Conservation (phyloP, 53 echinoderm and acorn worm genomes). For the Holothuria leucospilota region DNA sequence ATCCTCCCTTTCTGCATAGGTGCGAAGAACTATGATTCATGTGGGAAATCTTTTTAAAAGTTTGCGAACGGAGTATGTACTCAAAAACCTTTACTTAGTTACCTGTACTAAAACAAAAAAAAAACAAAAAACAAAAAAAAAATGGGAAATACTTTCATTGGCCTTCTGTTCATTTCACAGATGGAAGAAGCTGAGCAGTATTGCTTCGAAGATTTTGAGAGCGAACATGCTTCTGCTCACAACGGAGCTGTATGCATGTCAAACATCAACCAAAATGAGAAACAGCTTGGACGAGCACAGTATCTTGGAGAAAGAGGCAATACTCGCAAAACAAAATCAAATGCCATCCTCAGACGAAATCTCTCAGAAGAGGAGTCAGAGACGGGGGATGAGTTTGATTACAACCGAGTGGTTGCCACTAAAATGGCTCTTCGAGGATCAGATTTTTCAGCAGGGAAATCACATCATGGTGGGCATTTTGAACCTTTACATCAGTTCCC, state of each 20-base stretch:
- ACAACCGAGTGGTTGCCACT: not conserved
- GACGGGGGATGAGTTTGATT: not conserved
- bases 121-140: no score
- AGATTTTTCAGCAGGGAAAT: not conserved
- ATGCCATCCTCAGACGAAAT: conserved; percentile 1
- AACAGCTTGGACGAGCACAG: not conserved
- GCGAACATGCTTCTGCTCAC: conserved; percentile 12
- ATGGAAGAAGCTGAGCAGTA: conserved; percentile 98
- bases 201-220: conserved; percentile 96
- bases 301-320: not conserved
- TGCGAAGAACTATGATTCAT: no score
- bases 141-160: not conserved
- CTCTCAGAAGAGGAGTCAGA: not conserved
- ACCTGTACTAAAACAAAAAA: no score
- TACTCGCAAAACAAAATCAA: not conserved
- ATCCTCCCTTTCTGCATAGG: no score
- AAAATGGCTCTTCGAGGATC: not conserved
- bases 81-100: no score
- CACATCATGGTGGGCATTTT: conserved; percentile 1
- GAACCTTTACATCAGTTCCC: conserved; percentile 14
- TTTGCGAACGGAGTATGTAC: no score
- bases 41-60: no score
- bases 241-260: not conserved
- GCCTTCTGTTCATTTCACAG: conserved; percentile 8
- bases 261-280: not conserved